Evolutionary conservation across 2,797 vertebrate species (phyloP).

Genomic region (Pseudochaenichthys georgianus): DNA sequence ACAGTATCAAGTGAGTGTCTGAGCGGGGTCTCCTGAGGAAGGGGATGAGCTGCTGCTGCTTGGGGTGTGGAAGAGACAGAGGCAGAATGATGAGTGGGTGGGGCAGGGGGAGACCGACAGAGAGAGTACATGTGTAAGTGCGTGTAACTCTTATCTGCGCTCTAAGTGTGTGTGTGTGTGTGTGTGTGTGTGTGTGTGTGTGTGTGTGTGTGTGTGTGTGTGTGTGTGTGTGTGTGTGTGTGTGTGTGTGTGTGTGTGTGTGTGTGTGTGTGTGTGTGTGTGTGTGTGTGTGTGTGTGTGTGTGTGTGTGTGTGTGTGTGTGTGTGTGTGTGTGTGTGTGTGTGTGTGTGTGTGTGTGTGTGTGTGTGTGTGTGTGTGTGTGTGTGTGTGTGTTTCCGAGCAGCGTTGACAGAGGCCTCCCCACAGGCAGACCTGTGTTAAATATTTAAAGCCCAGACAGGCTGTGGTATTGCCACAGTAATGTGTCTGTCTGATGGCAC

Average conservation of each 20-base stretch:
- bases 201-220: neutral
- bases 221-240: neutral
- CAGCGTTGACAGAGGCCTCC: conserved; percentile 58
- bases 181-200: conserved; percentile 26
- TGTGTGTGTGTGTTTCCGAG: conserved; percentile 46
- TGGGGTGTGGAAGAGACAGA: conserved; percentile 15
- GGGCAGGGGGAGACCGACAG: conserved; percentile 17
- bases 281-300: too few species aligned
- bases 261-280: too few species aligned
- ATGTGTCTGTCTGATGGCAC: conserved; percentile 74
- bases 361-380: conserved; percentile 25
- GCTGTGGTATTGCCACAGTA: conserved; percentile 73
- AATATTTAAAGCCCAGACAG: conserved; percentile 84
- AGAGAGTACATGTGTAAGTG: conserved; percentile 61
- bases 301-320: too few species aligned
- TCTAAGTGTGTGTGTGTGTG: conserved; percentile 33
- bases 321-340: too few species aligned
- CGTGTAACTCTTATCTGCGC: conserved; percentile 55
- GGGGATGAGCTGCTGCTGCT: conserved; percentile 30
- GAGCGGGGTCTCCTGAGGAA: conserved; percentile 56
- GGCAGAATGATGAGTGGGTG: conserved; percentile 37
- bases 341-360: too few species aligned
- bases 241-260: neutral
- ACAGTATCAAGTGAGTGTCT: conserved; percentile 57
- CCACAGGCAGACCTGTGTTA: conserved; percentile 67